Evolutionary conservation across 2,797 vertebrate species (phyloP).

Genomic region (Menidia menidia): DNA sequence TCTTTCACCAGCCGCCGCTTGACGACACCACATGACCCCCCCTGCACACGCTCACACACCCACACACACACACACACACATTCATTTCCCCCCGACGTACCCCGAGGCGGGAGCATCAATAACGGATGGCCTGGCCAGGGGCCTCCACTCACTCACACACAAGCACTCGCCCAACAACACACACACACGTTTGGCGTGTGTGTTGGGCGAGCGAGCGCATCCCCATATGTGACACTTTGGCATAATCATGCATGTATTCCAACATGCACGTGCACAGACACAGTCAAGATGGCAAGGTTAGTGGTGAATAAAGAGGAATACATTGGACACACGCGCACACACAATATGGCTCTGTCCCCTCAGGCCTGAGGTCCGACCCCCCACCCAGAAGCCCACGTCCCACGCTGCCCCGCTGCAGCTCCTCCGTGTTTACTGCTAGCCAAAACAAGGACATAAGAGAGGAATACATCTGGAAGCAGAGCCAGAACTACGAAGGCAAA

Average conservation of each 20-base stretch:
- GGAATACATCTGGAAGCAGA: slow-evolving; percentile 24
- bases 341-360: slow-evolving; percentile 58
- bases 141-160: slow-evolving; percentile 81
- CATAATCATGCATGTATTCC: slow-evolving; percentile 69
- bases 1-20: slow-evolving; percentile 96
- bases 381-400: slow-evolving; percentile 26
- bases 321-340: slow-evolving; percentile 34
- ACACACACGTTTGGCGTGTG: slow-evolving; percentile 66
- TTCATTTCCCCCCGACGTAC: slow-evolving; percentile 87
- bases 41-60: slow-evolving; percentile 49
- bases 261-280: slow-evolving; percentile 27
- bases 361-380: slow-evolving; percentile 57
- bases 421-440: slow-evolving; percentile 42
- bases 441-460: slow-evolving; percentile 24
- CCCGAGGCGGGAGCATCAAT: slow-evolving; percentile 97
- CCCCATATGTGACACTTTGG: slow-evolving; percentile 48
- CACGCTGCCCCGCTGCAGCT: slow-evolving; percentile 20
- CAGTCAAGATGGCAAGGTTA: slow-evolving; percentile 52
- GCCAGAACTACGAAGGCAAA: slow-evolving; percentile 3
- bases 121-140: slow-evolving; percentile 86
- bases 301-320: slow-evolving; percentile 50
- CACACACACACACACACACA: slow-evolving; percentile 57
- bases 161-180: slow-evolving; percentile 81
- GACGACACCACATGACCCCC: slow-evolving; percentile 90
- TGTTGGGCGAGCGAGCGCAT: slow-evolving; percentile 45